Conservation (phyloP, 2,888 invertebrate species). For the Oscheius onirici region DNA sequence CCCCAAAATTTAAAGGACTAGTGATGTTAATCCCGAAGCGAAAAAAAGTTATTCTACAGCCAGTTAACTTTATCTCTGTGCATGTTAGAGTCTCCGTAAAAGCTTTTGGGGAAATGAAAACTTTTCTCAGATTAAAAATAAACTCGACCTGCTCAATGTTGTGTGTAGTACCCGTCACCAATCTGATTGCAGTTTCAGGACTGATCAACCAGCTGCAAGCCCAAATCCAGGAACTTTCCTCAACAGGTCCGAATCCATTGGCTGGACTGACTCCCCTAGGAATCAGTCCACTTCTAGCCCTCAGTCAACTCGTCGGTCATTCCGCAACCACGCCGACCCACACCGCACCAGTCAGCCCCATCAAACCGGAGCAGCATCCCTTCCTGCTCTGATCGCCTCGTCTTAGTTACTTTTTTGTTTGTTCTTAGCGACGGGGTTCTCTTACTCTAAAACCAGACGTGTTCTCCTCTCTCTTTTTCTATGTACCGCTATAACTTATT, state of each 20-base stretch:
- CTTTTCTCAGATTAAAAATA: neutral
- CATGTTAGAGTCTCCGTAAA: neutral
- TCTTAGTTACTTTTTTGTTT: neutral
- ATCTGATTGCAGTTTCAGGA: conserved; percentile 33
- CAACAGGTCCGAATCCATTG: conserved; percentile 34
- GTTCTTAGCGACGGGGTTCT: neutral
- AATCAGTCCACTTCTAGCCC: conserved; percentile 40
- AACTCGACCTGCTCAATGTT: neutral
- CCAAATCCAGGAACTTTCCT: conserved; percentile 31
- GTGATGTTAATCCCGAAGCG: no score
- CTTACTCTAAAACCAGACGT: neutral
- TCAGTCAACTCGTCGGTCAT: conserved; percentile 32
- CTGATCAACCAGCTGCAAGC: conserved; percentile 31
- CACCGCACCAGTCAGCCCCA: conserved; percentile 43
- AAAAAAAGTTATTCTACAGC: neutral
- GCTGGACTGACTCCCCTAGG: conserved; percentile 28
- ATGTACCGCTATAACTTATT: conserved; percentile 27
- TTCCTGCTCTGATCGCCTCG: conserved; percentile 10
- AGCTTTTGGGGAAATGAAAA: neutral
- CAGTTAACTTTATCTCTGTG: neutral
- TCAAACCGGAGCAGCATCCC: conserved; percentile 41
- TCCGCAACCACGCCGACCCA: conserved; percentile 30
- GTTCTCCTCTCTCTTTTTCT: conserved; percentile 1
- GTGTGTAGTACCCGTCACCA: neutral
- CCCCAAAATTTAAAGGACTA: no score